Base-by-base conservation (phyloP, 2,888 invertebrate species). In the Labia minor region DNA sequence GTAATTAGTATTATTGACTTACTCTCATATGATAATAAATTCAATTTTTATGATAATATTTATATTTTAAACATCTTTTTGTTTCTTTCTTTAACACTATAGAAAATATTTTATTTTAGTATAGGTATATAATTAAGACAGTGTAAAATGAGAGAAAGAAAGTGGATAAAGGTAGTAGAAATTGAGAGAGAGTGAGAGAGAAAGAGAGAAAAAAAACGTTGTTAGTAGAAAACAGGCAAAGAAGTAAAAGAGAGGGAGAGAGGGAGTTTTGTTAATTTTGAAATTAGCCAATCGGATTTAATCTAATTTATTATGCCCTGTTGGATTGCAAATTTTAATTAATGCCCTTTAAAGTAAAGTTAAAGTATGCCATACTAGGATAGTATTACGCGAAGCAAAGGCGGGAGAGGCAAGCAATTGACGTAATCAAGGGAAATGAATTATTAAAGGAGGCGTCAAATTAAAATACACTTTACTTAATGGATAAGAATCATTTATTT, bases 211-310 rank as follows among this genome's bases (percentile, higher is more conserved):
- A n/a, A n/a, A n/a, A n/a, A n/a, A n/a, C n/a, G n/a, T n/a, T n/a
- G n/a, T n/a, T n/a, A n/a, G n/a, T n/a, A n/a, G n/a, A 33, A 33
- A 33, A 33, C 6, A 33, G 33, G 33, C 33, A 11, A 33, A 33
- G 11, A 33, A 33, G 33, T 8, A 33, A 33, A 33, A 11, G 11
- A 33, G 11, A 33, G 11, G 33, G 33, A 11, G 33, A 11, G 33
- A 33, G 49, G 49, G 2, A 16, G 14, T 49, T 49, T 49, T 49
- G 49, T 49, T 49, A 49, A 49, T 49, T 49, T 49, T 49, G 8
- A 49, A 49, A 49, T 49, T 49, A 49, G 49, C 49, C 49, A 49
- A 49, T 49, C 49, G 49, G 49, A 49, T 49, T 49, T 49, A 49
- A 49, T 49, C 49, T 49, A 49, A 49, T 49, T 49, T 49, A 49